These are phyloP conservation scores for Episyrphus balteatus DNA, from an alignment of 1,140 invertebrate genomes.

Conservation along the genomic window DNA sequence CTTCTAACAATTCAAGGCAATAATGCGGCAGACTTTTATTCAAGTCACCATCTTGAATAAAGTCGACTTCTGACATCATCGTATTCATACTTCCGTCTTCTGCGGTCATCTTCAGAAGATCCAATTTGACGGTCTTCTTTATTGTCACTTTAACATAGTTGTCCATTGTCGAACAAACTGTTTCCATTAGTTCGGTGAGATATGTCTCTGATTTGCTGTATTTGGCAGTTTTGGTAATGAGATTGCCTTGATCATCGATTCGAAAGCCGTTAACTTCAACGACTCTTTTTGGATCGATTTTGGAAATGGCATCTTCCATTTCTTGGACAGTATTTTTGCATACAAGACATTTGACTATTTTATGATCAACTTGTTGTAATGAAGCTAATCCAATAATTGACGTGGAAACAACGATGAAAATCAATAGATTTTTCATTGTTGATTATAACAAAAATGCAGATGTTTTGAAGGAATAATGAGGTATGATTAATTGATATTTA, in stretches of 20 bases:
- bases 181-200: slow-evolving; percentile 70
- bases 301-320: slow-evolving; percentile 53
- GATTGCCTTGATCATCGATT: slow-evolving; percentile 66
- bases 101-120: slow-evolving; percentile 55
- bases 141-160: slow-evolving; percentile 71
- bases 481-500: too few species aligned
- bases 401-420: too few species aligned
- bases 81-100: slow-evolving; percentile 61
- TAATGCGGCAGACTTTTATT: slow-evolving; percentile 70
- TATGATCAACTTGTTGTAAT: too few species aligned
- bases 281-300: slow-evolving; percentile 63
- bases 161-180: slow-evolving; percentile 66
- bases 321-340: slow-evolving; percentile 63
- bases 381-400: too few species aligned
- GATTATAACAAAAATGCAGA: too few species aligned
- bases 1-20: slow-evolving; percentile 49
- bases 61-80: slow-evolving; percentile 55
- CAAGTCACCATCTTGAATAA: slow-evolving; percentile 68
- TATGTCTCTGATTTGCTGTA: slow-evolving; percentile 65
- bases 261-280: slow-evolving; percentile 73
- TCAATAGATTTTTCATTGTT: too few species aligned
- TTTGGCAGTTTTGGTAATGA: slow-evolving; percentile 58
- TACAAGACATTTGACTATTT: slow-evolving; percentile 34
- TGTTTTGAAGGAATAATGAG: too few species aligned
- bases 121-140: slow-evolving; percentile 58